Percentiles rank a stretch among this genome's conserved stretches.
phyloP scores from a whole-genome alignment of 2,888 invertebrate species.

The Drosophila niveifrons region DNA sequence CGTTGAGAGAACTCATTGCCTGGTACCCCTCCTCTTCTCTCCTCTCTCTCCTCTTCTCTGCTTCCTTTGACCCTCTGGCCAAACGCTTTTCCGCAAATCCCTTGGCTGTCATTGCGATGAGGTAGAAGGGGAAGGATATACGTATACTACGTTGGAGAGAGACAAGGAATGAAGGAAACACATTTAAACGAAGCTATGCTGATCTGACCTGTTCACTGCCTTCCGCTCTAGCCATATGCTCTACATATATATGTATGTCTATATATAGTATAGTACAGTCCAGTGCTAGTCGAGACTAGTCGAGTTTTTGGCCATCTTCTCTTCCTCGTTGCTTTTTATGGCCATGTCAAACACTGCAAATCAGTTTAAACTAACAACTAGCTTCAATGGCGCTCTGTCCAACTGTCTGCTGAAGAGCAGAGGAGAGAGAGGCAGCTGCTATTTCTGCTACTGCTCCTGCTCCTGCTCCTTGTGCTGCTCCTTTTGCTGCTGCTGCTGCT shows the following conservation, averaged over 20 bases:
- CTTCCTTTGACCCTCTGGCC: neutral
- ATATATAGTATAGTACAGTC: neutral
- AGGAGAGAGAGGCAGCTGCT: neutral
- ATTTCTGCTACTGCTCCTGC: neutral
- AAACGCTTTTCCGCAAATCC: slow-evolving; percentile 14
- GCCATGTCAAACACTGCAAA: slow-evolving; percentile 81
- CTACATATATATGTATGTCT: neutral
- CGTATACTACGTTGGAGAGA: slow-evolving; percentile 2
- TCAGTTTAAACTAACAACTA: slow-evolving; percentile 80
- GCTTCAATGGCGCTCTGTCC: slow-evolving; percentile 7
- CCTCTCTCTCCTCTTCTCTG: too few species aligned
- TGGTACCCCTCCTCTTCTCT: neutral
- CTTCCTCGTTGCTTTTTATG: slow-evolving; percentile 73
- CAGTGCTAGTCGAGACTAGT: neutral
- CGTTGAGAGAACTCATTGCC: slow-evolving; percentile 28
- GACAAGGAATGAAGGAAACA: slow-evolving; percentile 47
- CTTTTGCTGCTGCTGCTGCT: slow-evolving; percentile 1
- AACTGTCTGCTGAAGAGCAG: neutral
- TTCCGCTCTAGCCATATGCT: neutral
- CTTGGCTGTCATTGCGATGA: neutral
- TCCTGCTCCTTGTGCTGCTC: neutral
- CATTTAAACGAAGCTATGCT: slow-evolving; percentile 42
- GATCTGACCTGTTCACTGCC: slow-evolving; percentile 37
- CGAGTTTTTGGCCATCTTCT: slow-evolving; percentile 45
- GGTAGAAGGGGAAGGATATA: slow-evolving; percentile 6